Base-by-base conservation (phyloP, 2,797 vertebrate species). In the Enteromius mattozi region DNA sequence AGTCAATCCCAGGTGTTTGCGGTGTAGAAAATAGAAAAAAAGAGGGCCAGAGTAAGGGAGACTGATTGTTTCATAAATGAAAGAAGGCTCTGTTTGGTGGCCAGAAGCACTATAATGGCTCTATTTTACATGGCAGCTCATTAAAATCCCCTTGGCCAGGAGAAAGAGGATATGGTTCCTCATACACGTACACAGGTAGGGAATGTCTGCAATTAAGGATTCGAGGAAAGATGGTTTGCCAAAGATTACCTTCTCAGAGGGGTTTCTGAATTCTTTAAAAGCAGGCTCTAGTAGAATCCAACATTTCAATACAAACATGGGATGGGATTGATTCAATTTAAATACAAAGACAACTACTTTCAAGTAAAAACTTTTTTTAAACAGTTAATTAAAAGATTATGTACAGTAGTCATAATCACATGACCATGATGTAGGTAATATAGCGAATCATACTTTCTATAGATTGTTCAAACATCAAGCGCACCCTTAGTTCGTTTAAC, bases 201-300 rank as follows among this genome's bases (percentile, higher is more conserved):
- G 95, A 95, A 95, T 95, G 93, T 94, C 66, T 81, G 90, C 92
- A 94, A 95, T 94, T 93, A 94, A 90, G 89, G 85, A 82, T 84
- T 87, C 87, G 94, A 93, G 85, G 94, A 95, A 90, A 94, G 94
- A 95, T 90, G 92, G 86, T 92, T 92, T 88, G 91, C 87, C 88
- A 79, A 82, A 87, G 80, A 88, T 89, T 79, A 40, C 30, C 54
- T 87, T 85, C 78, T 78, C 56, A 30, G 17, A 79, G 80, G 89
- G 76, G 84, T 72, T 65, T 86, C 42, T 24, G 87, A 91, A 91
- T 87, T 89, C 79, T 83, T 24, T n/a, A 61, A 80, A 87, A 65
- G 9, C n/a, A 84, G 66, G 27, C 19, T 24, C 2, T 35, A 3
- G 12, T 17, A 17, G 14, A 65, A 47, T 68, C 37, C 17, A 82